These are phyloP conservation scores for Xanthorhoe spadicearia DNA, from an alignment of 2,888 invertebrate genomes.

Conservation along the genomic window DNA sequence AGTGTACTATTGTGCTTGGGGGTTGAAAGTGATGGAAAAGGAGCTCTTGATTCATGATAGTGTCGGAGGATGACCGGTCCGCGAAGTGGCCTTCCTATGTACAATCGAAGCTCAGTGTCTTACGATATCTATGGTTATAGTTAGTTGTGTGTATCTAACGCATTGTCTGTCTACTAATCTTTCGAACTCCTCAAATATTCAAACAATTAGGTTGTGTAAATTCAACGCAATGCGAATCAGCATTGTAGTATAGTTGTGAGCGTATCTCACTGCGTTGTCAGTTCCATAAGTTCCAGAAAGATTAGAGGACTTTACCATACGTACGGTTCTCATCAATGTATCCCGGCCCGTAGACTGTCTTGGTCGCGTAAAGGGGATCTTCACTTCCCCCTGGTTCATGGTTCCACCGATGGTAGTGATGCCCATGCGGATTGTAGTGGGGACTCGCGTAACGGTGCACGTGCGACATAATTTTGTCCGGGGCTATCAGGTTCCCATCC, in stretches of 20 bases:
- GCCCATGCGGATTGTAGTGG: slow-evolving; percentile 81
- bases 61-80: slow-evolving; percentile 49
- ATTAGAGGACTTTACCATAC: slow-evolving; percentile 67
- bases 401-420: slow-evolving; percentile 80
- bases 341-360: slow-evolving; percentile 83
- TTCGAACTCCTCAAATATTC: slow-evolving; percentile 36
- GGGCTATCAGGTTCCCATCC: slow-evolving; percentile 81
- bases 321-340: slow-evolving; percentile 84
- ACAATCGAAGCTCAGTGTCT: slow-evolving; percentile 73
- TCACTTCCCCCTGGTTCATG: slow-evolving; percentile 82
- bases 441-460: slow-evolving; percentile 81
- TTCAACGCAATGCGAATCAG: slow-evolving; percentile 1
- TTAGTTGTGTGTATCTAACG: slow-evolving; percentile 62
- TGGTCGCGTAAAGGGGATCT: slow-evolving; percentile 82
- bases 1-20: slow-evolving; percentile 65
- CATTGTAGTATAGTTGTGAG: slow-evolving; percentile 1
- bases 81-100: slow-evolving; percentile 56
- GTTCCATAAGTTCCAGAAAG: slow-evolving; percentile 40
- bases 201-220: not conserved
- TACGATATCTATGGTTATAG: slow-evolving; percentile 84
- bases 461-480: slow-evolving; percentile 82
- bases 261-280: not conserved
- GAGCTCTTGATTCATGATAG: slow-evolving; percentile 57
- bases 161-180: slow-evolving; percentile 63
- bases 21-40: slow-evolving; percentile 53